Evolutionary conservation across 2,113 vertebrate species (phyloP).

Genomic region (Brevimyrus niger): DNA sequence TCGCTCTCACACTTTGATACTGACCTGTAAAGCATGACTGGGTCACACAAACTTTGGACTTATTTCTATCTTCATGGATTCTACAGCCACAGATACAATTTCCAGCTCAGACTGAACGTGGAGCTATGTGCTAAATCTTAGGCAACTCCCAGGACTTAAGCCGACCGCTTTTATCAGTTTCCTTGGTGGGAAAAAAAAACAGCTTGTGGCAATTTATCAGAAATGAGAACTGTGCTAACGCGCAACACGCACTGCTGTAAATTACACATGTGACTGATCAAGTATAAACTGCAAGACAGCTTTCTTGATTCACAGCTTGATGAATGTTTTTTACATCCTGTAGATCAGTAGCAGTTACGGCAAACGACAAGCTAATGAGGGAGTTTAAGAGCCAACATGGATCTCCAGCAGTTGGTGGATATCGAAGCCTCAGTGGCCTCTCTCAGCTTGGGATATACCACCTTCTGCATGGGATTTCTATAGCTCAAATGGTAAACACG

Average conservation of each 20-base stretch:
- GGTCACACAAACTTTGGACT: slow-evolving; percentile 36
- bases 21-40: background rate
- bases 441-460: background rate
- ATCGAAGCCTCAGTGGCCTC: background rate
- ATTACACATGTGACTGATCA: background rate
- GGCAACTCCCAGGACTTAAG: background rate
- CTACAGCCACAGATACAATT: slow-evolving; percentile 4
- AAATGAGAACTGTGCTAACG: slow-evolving; percentile 16
- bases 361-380: background rate
- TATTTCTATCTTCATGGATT: slow-evolving; percentile 45
- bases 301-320: background rate
- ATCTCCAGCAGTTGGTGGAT: background rate
- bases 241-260: background rate
- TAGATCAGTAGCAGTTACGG: background rate
- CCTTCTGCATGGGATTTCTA: background rate
- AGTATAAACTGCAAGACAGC: background rate
- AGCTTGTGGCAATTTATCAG: background rate
- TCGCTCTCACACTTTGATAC: slow-evolving; percentile 9
- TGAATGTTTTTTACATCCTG: background rate
- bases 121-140: background rate
- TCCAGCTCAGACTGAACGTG: background rate
- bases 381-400: background rate
- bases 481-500: background rate
- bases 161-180: background rate
- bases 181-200: background rate